phyloP scores from a whole-genome alignment of 2,888 invertebrate species.

The Epistrophe grossulariae region DNA sequence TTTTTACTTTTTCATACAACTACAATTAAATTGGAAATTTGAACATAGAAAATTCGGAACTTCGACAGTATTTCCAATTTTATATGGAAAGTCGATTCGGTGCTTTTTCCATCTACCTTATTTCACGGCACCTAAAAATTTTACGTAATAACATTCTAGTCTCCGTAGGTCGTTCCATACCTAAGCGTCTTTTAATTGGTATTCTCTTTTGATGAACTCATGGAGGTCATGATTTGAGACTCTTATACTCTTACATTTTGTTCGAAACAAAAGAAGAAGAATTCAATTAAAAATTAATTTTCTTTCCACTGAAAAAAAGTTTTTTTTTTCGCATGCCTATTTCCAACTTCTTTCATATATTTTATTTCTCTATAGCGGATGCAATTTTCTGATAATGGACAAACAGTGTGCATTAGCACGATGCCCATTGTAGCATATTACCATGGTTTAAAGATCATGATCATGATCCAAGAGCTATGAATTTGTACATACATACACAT shows the following conservation, averaged over 20 bases:
- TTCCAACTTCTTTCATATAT: neutral
- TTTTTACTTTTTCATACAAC: too few species aligned
- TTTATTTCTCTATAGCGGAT: neutral
- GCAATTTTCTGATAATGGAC: constrained; percentile 1
- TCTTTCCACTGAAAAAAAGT: neutral
- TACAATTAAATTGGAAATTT: too few species aligned
- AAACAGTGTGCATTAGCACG: neutral
- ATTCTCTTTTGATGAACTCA: neutral
- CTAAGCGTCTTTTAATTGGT: neutral
- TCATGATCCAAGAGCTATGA: neutral
- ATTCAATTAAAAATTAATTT: constrained; percentile 7
- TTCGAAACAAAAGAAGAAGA: neutral
- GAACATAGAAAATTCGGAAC: too few species aligned
- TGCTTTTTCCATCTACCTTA: too few species aligned
- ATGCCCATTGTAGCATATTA: neutral
- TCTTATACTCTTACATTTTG: neutral
- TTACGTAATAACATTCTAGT: neutral
- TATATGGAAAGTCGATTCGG: too few species aligned
- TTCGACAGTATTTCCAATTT: too few species aligned
- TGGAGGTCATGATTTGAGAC: neutral
- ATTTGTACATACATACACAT: too few species aligned
- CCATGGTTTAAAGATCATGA: constrained; percentile 4
- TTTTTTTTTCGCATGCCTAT: neutral
- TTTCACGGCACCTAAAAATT: too few species aligned
- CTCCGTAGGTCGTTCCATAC: neutral